Percentiles rank a stretch among this genome's conserved stretches.
These are phyloP conservation scores for Mustela lutreola DNA, from an alignment of 2,113 vertebrate species.

Conservation along the genomic window DNA sequence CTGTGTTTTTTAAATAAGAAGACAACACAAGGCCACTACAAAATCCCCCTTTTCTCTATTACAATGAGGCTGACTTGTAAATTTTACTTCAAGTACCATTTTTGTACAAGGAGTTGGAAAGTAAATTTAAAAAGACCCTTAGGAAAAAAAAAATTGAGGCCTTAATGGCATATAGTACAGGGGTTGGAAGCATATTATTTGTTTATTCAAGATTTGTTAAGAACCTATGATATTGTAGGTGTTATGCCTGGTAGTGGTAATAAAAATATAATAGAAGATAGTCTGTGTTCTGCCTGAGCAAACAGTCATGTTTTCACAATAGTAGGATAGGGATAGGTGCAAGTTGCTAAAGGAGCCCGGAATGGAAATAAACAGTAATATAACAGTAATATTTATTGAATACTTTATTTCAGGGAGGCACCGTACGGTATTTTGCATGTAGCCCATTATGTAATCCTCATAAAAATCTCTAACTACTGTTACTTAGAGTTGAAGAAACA, in stretches of 20 bases:
- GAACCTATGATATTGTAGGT: neutral
- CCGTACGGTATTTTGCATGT: neutral
- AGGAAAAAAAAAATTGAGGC: neutral
- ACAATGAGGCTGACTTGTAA: neutral
- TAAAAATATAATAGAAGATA: neutral
- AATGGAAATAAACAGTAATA: neutral
- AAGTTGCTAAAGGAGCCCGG: neutral
- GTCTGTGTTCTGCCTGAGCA: neutral
- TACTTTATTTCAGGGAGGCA: neutral
- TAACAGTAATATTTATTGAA: neutral
- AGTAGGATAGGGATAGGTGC: neutral
- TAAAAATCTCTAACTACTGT: neutral
- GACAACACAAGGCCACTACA: neutral
- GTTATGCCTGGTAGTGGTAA: neutral
- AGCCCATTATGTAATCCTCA: neutral
- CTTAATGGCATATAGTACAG: neutral
- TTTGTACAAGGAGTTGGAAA: slow-evolving; percentile 21
- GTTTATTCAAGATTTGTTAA: neutral
- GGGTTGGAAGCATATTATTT: neutral
- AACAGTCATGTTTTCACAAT: neutral
- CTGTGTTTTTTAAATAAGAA: neutral
- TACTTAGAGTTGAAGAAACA: slow-evolving; percentile 1
- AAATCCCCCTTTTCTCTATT: neutral
- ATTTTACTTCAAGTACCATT: slow-evolving; percentile 31
- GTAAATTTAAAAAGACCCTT: neutral